These are phyloP conservation scores for Blastobasis adustella DNA, from an alignment of 2,888 invertebrate species.

Conservation along the genomic window DNA sequence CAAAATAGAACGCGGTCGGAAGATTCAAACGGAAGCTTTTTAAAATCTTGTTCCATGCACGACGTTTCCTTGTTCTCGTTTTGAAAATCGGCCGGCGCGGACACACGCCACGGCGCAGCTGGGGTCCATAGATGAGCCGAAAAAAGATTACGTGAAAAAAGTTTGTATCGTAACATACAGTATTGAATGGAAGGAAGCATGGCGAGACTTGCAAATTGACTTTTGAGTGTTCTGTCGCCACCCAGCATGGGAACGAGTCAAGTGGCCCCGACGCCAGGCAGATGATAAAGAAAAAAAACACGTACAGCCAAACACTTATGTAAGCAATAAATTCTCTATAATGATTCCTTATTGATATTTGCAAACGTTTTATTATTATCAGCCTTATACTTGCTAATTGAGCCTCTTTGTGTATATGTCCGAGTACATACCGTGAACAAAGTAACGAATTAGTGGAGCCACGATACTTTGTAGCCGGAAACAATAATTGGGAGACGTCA, in stretches of 20 bases:
- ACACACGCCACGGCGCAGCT: conserved; percentile 58
- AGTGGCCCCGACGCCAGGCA: conserved; percentile 47
- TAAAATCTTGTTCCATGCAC: conserved; percentile 24
- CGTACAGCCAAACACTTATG: conserved; percentile 32
- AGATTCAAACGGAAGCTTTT: conserved; percentile 34
- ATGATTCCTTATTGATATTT: conserved; percentile 17
- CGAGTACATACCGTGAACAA: not conserved
- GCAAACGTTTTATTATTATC: conserved; percentile 6
- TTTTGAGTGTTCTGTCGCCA: conserved; percentile 68
- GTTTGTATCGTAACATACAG: conserved; percentile 27
- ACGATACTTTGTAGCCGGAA: not conserved
- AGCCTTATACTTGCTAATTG: conserved; percentile 3
- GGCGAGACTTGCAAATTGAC: conserved; percentile 70
- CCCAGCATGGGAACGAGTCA: conserved; percentile 63
- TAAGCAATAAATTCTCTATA: conserved; percentile 52
- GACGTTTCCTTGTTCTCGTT: conserved; percentile 35
- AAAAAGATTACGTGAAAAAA: conserved; percentile 32
- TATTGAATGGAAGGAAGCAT: conserved; percentile 41
- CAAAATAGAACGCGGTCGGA: conserved; percentile 24
- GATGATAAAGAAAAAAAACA: conserved; percentile 34
- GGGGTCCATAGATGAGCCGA: conserved; percentile 28
- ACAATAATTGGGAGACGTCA: conserved; percentile 25
- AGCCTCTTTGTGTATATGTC: not conserved
- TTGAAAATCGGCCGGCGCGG: conserved; percentile 19
- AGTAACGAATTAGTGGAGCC: not conserved